Evolutionary conservation across 1,140 invertebrate genomes (phyloP), one percentile per base, ranked within the genome.

Genomic region (Oryzaephilus surinamensis): DNA sequence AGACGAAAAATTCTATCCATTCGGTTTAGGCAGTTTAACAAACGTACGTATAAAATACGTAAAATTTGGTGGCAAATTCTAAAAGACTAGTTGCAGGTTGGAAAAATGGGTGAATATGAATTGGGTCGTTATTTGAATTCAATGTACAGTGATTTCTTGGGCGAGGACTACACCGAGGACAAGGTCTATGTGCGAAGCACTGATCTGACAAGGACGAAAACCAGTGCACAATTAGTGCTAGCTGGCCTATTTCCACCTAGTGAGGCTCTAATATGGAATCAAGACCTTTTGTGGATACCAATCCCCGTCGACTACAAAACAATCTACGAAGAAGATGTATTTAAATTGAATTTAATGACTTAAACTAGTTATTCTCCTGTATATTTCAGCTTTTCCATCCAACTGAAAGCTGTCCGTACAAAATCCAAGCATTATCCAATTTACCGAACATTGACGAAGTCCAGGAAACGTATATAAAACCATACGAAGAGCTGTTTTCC

Each of bases 31-130:
- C n/a, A 63, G 61, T 27, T 46, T 69, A 8, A 69, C 66, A 2
- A 69, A 66, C 32, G 66, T 69, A 49, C 63, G 62, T 63, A 43
- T 46, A 71, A n/a, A n/a, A n/a, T n/a, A n/a, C n/a, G 69, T 3
- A 61, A 30, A 30, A 12, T 7, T 5, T 30, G 6, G 12, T 12
- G 2, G 1, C 29, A 30, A 30, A 6, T 12, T 1, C 8, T 64
- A 57, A 60, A 62, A 37, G 17, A 33, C 17, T 43, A 37, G 44
- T 46, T 50, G 26, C 43, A 65, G 63, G 38, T 41, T 15, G 65
- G 65, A 6, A 66, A 65, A 52, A 33, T 44, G 12, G 45, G 60
- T n/a, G 58, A 60, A 40, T 67, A 53, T 37, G 38, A 57, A 45
- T 45, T 61, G 23, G 66, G 66, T 13, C 34, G 55, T 38, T 63